Percentiles rank a stretch among this genome's conserved stretches.
Evolutionary conservation across 2,113 vertebrate genomes (phyloP).

Genomic region (Psittacara wagleri): DNA sequence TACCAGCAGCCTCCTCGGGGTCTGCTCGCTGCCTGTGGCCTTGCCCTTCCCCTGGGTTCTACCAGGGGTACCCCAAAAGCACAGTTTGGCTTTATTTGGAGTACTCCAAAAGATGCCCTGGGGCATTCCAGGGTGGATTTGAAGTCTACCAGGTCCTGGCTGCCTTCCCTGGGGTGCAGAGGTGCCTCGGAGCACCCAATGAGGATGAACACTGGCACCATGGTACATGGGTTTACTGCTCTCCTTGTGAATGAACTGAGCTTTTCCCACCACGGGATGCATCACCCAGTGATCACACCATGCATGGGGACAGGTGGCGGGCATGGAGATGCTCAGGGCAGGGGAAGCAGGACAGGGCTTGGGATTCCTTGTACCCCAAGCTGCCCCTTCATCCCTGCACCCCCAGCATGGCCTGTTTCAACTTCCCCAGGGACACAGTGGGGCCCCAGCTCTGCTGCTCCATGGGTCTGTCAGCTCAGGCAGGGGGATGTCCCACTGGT

Average conservation of each 20-base stretch:
- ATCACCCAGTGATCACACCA: rapidly evolving
- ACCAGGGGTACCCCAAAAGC: not conserved
- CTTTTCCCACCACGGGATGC: rapidly evolving
- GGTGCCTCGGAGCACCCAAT: not conserved
- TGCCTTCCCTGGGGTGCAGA: not conserved
- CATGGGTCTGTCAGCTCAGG: rapidly evolving
- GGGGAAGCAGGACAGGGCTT: not conserved
- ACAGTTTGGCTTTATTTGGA: rapidly evolving
- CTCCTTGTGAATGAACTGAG: rapidly evolving
- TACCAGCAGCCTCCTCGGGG: not conserved
- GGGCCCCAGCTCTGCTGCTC: not conserved
- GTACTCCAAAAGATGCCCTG: not conserved
- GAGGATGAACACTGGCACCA: not conserved
- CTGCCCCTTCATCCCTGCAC: not conserved
- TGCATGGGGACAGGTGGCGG: not conserved
- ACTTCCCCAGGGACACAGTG: rapidly evolving
- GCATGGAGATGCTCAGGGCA: not conserved
- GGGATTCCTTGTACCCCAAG: not conserved
- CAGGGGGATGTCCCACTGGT: rapidly evolving
- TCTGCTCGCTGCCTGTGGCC: not conserved
- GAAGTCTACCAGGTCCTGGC: not conserved
- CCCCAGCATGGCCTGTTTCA: rapidly evolving
- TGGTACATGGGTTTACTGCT: rapidly evolving
- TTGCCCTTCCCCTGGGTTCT: not conserved
- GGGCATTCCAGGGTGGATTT: not conserved